Conservation (phyloP, 1,140 invertebrate species). For the Calliopsis andreniformis region DNA sequence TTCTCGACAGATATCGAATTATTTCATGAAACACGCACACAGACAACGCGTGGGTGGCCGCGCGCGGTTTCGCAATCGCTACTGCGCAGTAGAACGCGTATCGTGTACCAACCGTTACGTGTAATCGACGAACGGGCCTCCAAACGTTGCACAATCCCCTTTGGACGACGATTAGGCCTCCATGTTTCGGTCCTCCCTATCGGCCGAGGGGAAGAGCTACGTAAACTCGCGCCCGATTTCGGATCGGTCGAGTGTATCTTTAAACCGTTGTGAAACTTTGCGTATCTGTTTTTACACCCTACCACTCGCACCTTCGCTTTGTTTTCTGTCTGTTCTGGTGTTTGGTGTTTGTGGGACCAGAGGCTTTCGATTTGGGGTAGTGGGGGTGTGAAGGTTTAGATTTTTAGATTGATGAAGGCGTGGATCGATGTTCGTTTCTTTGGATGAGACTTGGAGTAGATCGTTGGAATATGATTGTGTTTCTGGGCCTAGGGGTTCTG, state of each 20-base stretch:
- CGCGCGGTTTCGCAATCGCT: constrained; percentile 13
- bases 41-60: constrained; percentile 21
- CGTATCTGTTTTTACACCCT: constrained; percentile 13
- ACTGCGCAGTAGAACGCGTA: constrained; percentile 26
- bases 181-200: too few species aligned
- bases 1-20: constrained; percentile 32
- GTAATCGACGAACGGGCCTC: constrained; percentile 28
- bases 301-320: neutral
- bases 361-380: neutral
- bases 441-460: too few species aligned
- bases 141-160: constrained; percentile 29
- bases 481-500: too few species aligned
- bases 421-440: too few species aligned
- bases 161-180: too few species aligned
- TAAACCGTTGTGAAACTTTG: constrained; percentile 7
- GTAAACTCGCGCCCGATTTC: too few species aligned
- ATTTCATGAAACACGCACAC: constrained; percentile 40
- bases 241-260: neutral
- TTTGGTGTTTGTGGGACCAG: neutral
- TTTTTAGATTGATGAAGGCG: too few species aligned
- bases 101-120: neutral
- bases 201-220: too few species aligned
- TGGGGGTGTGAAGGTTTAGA: too few species aligned
- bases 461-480: too few species aligned
- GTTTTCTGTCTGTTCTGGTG: neutral